Conservation (phyloP, 2,888 invertebrate species). For the Sipha maydis region DNA sequence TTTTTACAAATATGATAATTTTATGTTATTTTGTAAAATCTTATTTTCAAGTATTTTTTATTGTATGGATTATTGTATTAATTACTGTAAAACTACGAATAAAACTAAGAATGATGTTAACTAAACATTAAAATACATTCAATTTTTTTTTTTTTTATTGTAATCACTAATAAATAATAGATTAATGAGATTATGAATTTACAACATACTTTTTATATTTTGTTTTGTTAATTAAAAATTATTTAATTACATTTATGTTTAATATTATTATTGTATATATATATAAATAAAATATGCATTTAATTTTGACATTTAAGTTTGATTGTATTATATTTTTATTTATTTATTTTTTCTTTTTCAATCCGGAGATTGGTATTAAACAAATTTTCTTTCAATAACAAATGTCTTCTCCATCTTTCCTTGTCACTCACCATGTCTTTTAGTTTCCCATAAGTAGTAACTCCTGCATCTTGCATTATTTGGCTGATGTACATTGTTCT, state of each 20-base stretch:
- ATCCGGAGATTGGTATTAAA: no score
- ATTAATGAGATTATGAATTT: background rate
- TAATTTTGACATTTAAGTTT: conserved; percentile 8
- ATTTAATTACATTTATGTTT: background rate
- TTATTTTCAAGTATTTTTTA: background rate
- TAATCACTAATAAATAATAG: background rate
- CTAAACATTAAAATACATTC: background rate
- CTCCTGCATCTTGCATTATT: no score
- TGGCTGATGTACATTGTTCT: no score
- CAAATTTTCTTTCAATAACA: no score
- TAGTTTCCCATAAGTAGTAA: no score
- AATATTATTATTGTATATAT: conserved; percentile 7
- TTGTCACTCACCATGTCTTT: no score
- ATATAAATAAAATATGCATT: conserved; percentile 37
- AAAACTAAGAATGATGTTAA: background rate
- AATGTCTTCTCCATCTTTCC: no score
- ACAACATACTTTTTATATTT: conserved; percentile 1
- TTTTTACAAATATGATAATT: conserved; percentile 5
- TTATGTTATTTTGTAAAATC: background rate
- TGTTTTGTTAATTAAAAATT: conserved; percentile 16
- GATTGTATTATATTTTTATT: no score
- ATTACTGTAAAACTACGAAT: background rate
- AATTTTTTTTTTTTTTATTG: background rate
- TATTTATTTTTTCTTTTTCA: no score
- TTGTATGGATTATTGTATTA: background rate